These are phyloP conservation scores for Labeo calbasu DNA, from an alignment of 2,797 vertebrate species.

Conservation along the genomic window DNA sequence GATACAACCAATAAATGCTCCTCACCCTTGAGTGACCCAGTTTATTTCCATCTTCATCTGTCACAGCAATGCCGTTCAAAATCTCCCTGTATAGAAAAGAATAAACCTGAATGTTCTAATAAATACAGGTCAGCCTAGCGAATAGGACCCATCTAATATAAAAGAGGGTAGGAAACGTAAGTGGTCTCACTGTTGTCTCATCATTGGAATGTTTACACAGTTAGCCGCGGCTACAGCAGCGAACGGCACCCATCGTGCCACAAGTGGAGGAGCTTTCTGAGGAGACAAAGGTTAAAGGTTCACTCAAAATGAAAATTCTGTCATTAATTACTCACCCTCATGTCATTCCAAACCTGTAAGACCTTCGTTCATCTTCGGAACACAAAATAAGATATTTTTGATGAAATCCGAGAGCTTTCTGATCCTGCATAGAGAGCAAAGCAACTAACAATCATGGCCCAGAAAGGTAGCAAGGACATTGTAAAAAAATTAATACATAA, in stretches of 20 bases:
- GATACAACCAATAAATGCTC: not conserved
- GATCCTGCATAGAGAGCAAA: no score
- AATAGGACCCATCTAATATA: not conserved
- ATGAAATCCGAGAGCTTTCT: no score
- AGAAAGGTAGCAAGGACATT: no score
- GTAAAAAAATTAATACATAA: no score
- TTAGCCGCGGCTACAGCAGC: slow-evolving; percentile 94
- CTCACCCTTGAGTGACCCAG: slow-evolving; percentile 89
- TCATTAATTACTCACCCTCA: no score
- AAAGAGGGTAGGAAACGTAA: not conserved
- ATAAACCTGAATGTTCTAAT: not conserved
- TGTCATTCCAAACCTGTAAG: no score
- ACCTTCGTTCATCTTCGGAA: no score
- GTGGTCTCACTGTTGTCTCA: slow-evolving; percentile 95
- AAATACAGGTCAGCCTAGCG: not conserved
- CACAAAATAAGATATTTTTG: no score
- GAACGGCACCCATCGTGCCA: slow-evolving; percentile 97
- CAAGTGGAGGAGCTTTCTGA: slow-evolving; percentile 92
- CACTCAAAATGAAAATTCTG: no score
- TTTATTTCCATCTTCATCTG: slow-evolving; percentile 87
- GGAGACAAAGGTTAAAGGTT: slow-evolving; percentile 1
- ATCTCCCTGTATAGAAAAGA: slow-evolving; percentile 82
- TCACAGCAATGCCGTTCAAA: slow-evolving; percentile 89
- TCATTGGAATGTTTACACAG: slow-evolving; percentile 99
- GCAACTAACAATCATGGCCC: no score